A percentile compares a stretch with the other conserved stretches of the same genome.
These are phyloP conservation scores for Pegoplata infirma DNA, from an alignment of 2,888 invertebrate species.

Conservation along the genomic window DNA sequence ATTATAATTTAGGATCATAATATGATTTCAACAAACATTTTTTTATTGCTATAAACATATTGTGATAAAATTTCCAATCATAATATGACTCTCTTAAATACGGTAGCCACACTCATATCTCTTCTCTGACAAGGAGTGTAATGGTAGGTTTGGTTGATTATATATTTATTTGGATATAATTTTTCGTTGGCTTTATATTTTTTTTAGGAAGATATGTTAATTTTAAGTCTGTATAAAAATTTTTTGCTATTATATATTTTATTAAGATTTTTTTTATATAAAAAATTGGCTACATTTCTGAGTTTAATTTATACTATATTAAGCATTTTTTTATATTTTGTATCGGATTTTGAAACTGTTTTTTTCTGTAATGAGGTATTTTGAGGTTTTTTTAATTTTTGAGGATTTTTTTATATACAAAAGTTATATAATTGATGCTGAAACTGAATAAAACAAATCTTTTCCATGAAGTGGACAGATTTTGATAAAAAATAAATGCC, in stretches of 20 bases:
- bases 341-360: conserved; percentile 34
- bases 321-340: conserved; percentile 6
- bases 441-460: neutral
- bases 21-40: no score
- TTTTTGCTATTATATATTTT: conserved; percentile 13
- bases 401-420: neutral
- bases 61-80: no score
- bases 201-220: conserved; percentile 7
- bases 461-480: no score
- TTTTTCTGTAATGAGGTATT: conserved; percentile 53
- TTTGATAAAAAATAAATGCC: no score
- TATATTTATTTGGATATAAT: neutral
- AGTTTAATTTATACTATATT: conserved; percentile 9
- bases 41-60: no score
- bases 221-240: conserved; percentile 3
- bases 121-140: no score
- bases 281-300: neutral
- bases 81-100: no score
- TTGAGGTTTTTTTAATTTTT: conserved; percentile 14
- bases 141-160: neutral
- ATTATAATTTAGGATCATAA: no score
- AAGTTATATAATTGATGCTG: conserved; percentile 1
- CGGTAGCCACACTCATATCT: no score
- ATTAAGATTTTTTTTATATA: conserved; percentile 9
- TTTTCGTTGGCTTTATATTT: neutral